Base-by-base conservation (phyloP, 2,888 invertebrate genomes). In the Lepidonotus clava region DNA sequence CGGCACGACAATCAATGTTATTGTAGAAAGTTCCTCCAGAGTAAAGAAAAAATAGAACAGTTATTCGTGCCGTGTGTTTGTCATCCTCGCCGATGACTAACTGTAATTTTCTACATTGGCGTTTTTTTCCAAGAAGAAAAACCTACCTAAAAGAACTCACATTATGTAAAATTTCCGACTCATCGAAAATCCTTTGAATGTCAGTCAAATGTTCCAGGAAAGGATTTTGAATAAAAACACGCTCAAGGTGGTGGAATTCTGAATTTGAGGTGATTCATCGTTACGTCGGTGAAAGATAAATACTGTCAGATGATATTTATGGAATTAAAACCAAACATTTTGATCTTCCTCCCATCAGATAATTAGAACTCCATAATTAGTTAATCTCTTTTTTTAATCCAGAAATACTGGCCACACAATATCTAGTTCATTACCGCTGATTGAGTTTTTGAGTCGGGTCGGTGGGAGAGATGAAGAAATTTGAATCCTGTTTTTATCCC, bases 341-440 rank as follows among this genome's bases (percentile, higher is more conserved):
- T 71, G 71, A n/a, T 32, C 38, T 71, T 71, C n/a, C n/a, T 38
- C 1, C 38, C 36, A 36, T 71, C 6, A 21, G 38, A 36, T 71
- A 71, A 71, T 71, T 71, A 71, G 38, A 38, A 8, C 38, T 36
- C 21, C 71, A 71, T 71, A 71, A 71, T 71, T 71, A 56, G 56
- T 24, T 11, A 56, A 11, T 56, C 14, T 56, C 14, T 56, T 56
- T 11, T n/a, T 11, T 5, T 5, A 46, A 46, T 11, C n/a, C 18
- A n/a, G n/a, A 56, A 56, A 8, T 56, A 5, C n/a, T 71, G 21
- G 36, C 36, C 38, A 0, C 71, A 71, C 71, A 34, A 18, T 71
- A 71, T 34, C 71, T 34, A 71, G 36, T 71, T 71, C 71, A 71
- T 71, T 71, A 71, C 71, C 18, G 71, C 34, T 8, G 71, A 71